Percentiles rank a stretch among this genome's conserved stretches.
Conservation (phyloP, 2,113 vertebrate genomes). For the Tetraodon nigroviridis region DNA sequence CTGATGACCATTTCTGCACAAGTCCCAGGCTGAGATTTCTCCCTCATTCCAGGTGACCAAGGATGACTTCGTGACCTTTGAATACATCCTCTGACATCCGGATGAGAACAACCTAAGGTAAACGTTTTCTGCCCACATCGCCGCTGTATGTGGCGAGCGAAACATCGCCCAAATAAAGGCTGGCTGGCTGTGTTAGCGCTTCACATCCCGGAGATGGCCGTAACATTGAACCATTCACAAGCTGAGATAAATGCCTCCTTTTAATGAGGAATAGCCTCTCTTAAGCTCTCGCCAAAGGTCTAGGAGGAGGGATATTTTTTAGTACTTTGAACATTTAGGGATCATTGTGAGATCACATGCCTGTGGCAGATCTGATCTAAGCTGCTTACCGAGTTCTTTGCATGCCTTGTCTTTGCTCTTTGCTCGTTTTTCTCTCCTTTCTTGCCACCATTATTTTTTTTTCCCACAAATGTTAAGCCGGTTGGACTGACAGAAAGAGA, state of each 20-base stretch:
- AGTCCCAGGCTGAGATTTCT: constrained; percentile 38
- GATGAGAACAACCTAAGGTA: constrained; percentile 95
- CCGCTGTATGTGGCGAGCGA: background rate
- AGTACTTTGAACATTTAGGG: constrained; percentile 71
- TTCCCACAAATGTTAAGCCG: constrained; percentile 35
- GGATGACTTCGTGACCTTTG: constrained; percentile 87
- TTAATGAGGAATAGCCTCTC: constrained; percentile 65
- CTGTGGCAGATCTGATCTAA: constrained; percentile 69
- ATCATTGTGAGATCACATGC: constrained; percentile 76
- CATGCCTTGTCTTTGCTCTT: constrained; percentile 71
- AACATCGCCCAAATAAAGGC: background rate
- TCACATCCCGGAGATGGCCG: constrained; percentile 25
- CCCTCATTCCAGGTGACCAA: constrained; percentile 81
- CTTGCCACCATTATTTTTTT: constrained; percentile 34
- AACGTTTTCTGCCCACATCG: constrained; percentile 7
- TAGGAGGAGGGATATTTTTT: constrained; percentile 67
- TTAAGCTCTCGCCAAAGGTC: constrained; percentile 67
- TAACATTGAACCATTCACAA: constrained; percentile 38
- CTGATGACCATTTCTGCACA: background rate
- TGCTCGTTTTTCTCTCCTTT: constrained; percentile 42
- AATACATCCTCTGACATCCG: constrained; percentile 96
- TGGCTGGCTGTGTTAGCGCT: constrained; percentile 7
- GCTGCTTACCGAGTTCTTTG: constrained; percentile 78
- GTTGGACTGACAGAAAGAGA: constrained; percentile 39
- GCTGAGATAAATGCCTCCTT: constrained; percentile 50